Percentiles rank a stretch among this genome's conserved stretches.
These are phyloP conservation scores for Carassius carassius DNA, from an alignment of 2,113 vertebrate species.

Conservation along the genomic window DNA sequence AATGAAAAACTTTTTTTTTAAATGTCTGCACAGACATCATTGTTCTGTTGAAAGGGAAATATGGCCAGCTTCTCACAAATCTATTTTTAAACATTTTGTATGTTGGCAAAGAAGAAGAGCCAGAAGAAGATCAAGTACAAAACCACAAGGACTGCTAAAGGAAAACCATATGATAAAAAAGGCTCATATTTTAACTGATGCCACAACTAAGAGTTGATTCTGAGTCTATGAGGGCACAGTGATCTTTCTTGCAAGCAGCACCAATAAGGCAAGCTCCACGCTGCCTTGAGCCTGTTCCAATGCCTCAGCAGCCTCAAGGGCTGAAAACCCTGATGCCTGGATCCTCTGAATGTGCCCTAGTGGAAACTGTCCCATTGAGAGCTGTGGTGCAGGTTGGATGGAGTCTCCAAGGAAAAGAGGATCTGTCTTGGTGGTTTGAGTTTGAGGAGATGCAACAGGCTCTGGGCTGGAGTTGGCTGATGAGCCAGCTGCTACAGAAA, in stretches of 20 bases:
- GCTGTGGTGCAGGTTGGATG: constrained; percentile 53
- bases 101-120: constrained; percentile 20
- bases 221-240: constrained; percentile 85
- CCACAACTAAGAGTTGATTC: constrained; percentile 47
- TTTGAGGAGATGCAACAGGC: constrained; percentile 38
- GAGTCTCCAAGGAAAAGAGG: constrained; percentile 31
- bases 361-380: constrained; percentile 72
- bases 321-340: constrained; percentile 86
- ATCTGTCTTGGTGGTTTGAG: constrained; percentile 24
- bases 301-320: constrained; percentile 85
- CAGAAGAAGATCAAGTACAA: constrained; percentile 24
- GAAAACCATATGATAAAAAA: constrained; percentile 27
- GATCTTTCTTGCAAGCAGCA: constrained; percentile 90
- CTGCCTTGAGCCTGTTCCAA: constrained; percentile 86
- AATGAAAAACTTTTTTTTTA: constrained; percentile 35
- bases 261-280: constrained; percentile 88
- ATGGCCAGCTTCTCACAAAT: neutral
- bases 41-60: constrained; percentile 16
- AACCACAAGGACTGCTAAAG: constrained; percentile 23
- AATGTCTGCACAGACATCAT: neutral
- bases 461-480: constrained; percentile 52
- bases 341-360: constrained; percentile 82
- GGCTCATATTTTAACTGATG: constrained; percentile 26
- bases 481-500: constrained; percentile 57
- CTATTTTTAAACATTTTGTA: neutral